phyloP scores from a whole-genome alignment of 2,797 vertebrate genomes.

The Hydrolagus colliei region DNA sequence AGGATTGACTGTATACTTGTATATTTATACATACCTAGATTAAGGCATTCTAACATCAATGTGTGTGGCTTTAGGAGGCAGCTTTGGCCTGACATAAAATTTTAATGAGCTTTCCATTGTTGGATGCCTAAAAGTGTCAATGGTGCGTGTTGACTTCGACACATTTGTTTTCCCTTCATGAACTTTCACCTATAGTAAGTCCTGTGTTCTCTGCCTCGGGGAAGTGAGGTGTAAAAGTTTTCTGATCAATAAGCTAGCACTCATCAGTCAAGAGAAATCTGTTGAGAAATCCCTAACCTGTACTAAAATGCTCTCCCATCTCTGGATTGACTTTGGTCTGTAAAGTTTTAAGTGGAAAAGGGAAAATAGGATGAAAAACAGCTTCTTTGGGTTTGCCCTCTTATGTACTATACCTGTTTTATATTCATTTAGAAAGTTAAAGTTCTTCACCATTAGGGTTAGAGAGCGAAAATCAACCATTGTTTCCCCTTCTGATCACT shows the following conservation, averaged over 20 bases:
- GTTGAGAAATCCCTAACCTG: neutral
- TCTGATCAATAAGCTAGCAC: neutral
- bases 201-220: neutral
- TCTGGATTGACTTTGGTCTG: too few relatives aligned
- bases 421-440: neutral
- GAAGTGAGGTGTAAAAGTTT: neutral
- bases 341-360: neutral
- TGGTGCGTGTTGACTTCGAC: neutral
- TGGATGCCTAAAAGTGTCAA: too few relatives aligned
- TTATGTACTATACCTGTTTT: neutral
- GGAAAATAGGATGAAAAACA: neutral
- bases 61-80: too few relatives aligned
- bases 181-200: neutral
- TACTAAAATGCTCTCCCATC: neutral
- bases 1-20: too few relatives aligned
- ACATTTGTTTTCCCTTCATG: neutral
- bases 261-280: too few relatives aligned
- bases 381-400: too few relatives aligned
- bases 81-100: too few relatives aligned
- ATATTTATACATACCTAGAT: too few relatives aligned
- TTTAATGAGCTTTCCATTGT: too few relatives aligned
- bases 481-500: too few relatives aligned
- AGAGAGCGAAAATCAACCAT: too few relatives aligned
- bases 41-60: too few relatives aligned
- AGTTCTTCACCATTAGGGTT: neutral